These are phyloP conservation scores for Melipona quadrifasciata DNA, from an alignment of 1,140 invertebrate genomes.

Conservation along the genomic window DNA sequence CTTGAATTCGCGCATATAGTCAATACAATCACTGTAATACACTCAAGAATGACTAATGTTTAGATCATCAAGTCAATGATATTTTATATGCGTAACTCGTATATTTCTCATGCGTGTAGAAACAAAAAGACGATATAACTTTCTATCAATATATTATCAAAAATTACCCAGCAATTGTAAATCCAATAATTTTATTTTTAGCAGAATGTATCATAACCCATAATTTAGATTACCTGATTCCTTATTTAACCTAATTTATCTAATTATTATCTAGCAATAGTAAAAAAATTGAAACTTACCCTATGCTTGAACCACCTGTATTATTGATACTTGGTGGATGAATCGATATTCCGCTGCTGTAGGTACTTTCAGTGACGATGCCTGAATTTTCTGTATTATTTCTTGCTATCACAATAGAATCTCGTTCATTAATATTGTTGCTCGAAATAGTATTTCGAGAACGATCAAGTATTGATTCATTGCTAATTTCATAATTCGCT, in stretches of 20 bases:
- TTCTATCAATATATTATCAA: not conserved
- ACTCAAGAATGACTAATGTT: conserved; percentile 69
- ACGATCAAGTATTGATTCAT: conserved; percentile 22
- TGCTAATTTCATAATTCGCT: conserved; percentile 49
- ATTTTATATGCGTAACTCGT: conserved; percentile 30
- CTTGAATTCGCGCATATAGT: conserved; percentile 61
- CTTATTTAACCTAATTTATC: not conserved
- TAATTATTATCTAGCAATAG: not conserved
- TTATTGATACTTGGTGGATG: conserved; percentile 64
- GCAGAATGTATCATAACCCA: not conserved
- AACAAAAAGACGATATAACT: not conserved
- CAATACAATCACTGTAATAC: conserved; percentile 32
- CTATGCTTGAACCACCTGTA: conserved; percentile 54
- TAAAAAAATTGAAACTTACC: conserved; percentile 61
- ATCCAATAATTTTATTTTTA: not conserved
- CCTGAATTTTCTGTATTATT: conserved; percentile 38
- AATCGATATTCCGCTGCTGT: conserved; percentile 69
- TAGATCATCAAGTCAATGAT: conserved; percentile 66
- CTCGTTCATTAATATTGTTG: conserved; percentile 18
- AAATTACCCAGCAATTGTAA: not conserved
- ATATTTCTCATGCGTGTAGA: not conserved
- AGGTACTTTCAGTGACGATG: conserved; percentile 39
- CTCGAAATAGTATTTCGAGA: conserved; percentile 8
- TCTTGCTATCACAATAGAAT: conserved; percentile 29
- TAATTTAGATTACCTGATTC: not conserved